Evolutionary conservation across 2,113 vertebrate genomes (phyloP), one percentile per base, ranked within the genome.

Genomic region (Aphelocoma coerulescens): DNA sequence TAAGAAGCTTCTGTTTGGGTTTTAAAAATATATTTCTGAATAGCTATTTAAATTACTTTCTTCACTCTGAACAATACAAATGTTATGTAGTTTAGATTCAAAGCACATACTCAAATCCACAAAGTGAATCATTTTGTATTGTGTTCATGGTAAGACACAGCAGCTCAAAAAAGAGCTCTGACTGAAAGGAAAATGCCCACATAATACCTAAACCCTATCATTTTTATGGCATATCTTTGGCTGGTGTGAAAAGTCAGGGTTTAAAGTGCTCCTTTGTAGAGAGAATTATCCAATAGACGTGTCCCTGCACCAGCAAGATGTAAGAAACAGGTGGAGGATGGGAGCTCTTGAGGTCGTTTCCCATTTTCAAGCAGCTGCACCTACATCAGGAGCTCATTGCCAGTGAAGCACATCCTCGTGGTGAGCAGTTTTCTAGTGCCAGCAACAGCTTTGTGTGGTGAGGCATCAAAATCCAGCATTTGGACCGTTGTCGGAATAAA

Each of bases 301-400:
- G 8, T 7, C 58, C 54, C 63, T 76, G 58, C 6, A 8, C 19
- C 35, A 32, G 35, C 10, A 7, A n/a, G 22, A 2, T 2, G 7
- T 21, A 35, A 62, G n/a, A 41, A 91, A 37, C 7, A n/a, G 63
- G 27, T 20, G 16, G 35, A 72, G 24, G n/a, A 32, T 26, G 44
- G 9, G 41, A 73, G 7, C 18, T 77, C 49, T 65, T 28, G 30
- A 48, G 16, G 18, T 48, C n/a, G 5, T 46, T 92, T 61, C 39
- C 35, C 3, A 1, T 79, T 89, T 72, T 72, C 21, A 35, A 37
- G 20, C 51, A 54, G 11, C 48, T 85, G 23, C 41, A n/a, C 24
- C 49, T 46, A 0, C 5, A n/a, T 7, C 18, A n/a, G 39, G 32
- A 84, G 61, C 43, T 78, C 0, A 0, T 2, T 79, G 24, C 41